Conservation (phyloP, 2,888 invertebrate species). For the Helicoverpa assulta region DNA sequence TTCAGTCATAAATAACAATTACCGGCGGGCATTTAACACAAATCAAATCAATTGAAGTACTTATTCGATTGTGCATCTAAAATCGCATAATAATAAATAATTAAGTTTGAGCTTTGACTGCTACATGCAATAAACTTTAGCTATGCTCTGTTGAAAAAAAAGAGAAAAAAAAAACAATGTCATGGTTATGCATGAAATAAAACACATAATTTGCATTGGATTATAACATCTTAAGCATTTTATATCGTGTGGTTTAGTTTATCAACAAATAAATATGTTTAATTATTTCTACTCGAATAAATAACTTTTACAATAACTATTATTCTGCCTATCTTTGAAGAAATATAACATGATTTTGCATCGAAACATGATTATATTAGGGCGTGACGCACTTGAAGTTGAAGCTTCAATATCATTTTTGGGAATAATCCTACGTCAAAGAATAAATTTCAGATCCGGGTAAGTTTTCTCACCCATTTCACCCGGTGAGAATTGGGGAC, state of each 20-base stretch:
- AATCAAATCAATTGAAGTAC: too few relatives aligned
- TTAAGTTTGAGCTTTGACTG: constrained; percentile 6
- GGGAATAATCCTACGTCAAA: neutral
- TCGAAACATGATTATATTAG: constrained; percentile 16
- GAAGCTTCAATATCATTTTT: constrained; percentile 19
- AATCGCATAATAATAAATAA: neutral
- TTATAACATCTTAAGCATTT: neutral
- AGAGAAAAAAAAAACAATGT: constrained; percentile 38
- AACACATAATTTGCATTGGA: constrained; percentile 9
- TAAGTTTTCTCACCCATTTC: neutral
- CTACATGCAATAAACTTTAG: constrained; percentile 28
- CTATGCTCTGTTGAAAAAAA: constrained; percentile 23
- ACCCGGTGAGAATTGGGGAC: neutral
- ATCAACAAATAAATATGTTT: neutral
- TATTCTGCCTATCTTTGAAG: neutral
- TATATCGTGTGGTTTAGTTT: neutral
- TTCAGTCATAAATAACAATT: too few relatives aligned
- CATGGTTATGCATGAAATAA: constrained; percentile 16
- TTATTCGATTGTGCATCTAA: too few relatives aligned
- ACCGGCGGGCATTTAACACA: too few relatives aligned
- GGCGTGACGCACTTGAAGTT: constrained; percentile 12
- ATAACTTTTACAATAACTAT: neutral
- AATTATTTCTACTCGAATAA: neutral
- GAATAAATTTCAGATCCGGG: too few relatives aligned
- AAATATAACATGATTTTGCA: constrained; percentile 15